These are phyloP conservation scores for Zaprionus nigranus DNA, from an alignment of 1,140 invertebrate genomes.

Conservation along the genomic window DNA sequence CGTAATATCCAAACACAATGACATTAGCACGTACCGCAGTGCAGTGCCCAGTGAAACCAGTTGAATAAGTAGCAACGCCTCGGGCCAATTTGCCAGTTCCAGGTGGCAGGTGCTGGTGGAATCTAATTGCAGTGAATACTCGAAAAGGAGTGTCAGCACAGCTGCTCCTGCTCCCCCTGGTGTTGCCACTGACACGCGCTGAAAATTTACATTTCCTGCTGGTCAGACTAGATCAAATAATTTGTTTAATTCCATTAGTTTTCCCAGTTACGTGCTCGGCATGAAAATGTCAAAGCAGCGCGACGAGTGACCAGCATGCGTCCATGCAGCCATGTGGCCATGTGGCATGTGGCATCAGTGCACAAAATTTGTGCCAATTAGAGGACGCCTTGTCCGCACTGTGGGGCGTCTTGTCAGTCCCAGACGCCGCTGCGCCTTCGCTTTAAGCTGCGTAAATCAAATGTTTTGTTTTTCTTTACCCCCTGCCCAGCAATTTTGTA, in stretches of 20 bases:
- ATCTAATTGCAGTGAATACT: slow-evolving; percentile 31
- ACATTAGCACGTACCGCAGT: slow-evolving; percentile 57
- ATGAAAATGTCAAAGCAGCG: slow-evolving; percentile 46
- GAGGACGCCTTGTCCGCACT: slow-evolving; percentile 65
- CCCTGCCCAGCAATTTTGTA: neutral
- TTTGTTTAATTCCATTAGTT: slow-evolving; percentile 80
- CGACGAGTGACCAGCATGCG: slow-evolving; percentile 37
- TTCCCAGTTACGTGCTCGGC: slow-evolving; percentile 58
- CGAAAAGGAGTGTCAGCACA: slow-evolving; percentile 27
- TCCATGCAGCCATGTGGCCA: slow-evolving; percentile 40
- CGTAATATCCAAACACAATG: slow-evolving; percentile 12
- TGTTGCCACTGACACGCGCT: slow-evolving; percentile 26
- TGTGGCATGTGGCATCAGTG: slow-evolving; percentile 33
- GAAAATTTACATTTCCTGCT: slow-evolving; percentile 76
- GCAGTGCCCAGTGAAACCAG: slow-evolving; percentile 42
- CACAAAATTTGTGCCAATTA: slow-evolving; percentile 75
- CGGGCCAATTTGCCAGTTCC: slow-evolving; percentile 30
- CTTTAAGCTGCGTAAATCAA: slow-evolving; percentile 62
- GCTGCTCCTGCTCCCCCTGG: slow-evolving; percentile 11
- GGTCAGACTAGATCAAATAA: slow-evolving; percentile 69
- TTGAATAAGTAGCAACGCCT: slow-evolving; percentile 29
- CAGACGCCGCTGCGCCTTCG: slow-evolving; percentile 36
- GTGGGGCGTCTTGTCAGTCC: slow-evolving; percentile 54
- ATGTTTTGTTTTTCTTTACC: slow-evolving; percentile 56
- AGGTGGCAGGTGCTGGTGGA: slow-evolving; percentile 23